A percentile compares a stretch with the other conserved stretches of the same genome.
phyloP scores from a whole-genome alignment of 2,113 vertebrate genomes.

The Neolamprologus cancellatus region DNA sequence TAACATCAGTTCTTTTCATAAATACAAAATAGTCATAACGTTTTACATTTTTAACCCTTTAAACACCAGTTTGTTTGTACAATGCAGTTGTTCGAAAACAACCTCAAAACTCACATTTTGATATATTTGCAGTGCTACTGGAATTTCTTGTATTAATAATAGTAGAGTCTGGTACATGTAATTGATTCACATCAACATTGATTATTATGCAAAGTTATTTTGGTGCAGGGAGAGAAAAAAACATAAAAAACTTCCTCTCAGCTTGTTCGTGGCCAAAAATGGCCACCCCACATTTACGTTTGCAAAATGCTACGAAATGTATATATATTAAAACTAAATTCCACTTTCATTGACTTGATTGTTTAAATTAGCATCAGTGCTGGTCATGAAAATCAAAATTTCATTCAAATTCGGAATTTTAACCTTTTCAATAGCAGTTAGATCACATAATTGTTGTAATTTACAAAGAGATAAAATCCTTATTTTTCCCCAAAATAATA shows the following conservation, averaged over 20 bases:
- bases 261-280: not conserved
- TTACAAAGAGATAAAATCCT: not conserved
- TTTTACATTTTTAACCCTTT: not conserved
- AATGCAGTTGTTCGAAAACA: accelerated
- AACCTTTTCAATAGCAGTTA: accelerated
- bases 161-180: accelerated
- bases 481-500: accelerated
- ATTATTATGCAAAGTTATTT: not conserved
- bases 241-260: not conserved
- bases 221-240: not conserved
- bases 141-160: not conserved
- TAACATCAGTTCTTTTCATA: not conserved
- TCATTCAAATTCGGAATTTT: accelerated
- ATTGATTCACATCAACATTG: not conserved
- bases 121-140: accelerated
- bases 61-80: not conserved
- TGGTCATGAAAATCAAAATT: not conserved
- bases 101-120: not conserved
- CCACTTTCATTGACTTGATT: not conserved
- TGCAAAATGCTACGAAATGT: accelerated
- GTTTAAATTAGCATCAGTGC: not conserved
- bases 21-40: accelerated
- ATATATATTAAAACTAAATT: not conserved
- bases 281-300: accelerated
- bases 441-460: not conserved